Conservation (phyloP, 2,888 invertebrate genomes). For the Cenopis cana region DNA sequence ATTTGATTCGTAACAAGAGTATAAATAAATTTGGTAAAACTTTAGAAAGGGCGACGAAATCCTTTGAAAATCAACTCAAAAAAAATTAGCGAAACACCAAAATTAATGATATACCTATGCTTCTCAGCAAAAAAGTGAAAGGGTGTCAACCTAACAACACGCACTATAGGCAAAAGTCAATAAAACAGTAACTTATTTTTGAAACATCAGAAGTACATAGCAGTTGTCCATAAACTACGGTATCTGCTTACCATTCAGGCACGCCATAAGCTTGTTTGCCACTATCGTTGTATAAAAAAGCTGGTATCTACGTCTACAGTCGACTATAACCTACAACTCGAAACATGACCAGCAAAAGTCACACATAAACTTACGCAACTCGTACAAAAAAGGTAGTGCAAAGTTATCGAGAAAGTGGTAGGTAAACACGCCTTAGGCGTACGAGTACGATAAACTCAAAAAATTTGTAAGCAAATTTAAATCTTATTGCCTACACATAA, state of each 20-base stretch:
- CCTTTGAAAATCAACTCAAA: too few relatives aligned
- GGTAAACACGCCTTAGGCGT: constrained; percentile 32
- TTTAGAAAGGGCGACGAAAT: too few relatives aligned
- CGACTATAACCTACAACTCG: neutral
- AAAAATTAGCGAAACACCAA: neutral
- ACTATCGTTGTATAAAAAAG: too few relatives aligned
- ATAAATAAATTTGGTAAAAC: too few relatives aligned
- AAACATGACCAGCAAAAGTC: constrained; percentile 9
- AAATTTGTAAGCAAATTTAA: neutral
- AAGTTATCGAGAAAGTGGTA: constrained; percentile 39
- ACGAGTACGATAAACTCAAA: neutral
- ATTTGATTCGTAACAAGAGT: too few relatives aligned
- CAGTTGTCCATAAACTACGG: neutral
- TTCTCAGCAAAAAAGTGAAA: neutral
- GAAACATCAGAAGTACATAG: too few relatives aligned
- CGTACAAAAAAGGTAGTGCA: constrained; percentile 34
- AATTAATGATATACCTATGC: neutral
- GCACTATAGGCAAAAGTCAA: too few relatives aligned
- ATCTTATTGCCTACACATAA: neutral
- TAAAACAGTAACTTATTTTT: too few relatives aligned
- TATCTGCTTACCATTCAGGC: too few relatives aligned
- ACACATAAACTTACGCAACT: constrained; percentile 20
- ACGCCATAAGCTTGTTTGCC: too few relatives aligned
- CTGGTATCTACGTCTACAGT: too few relatives aligned
- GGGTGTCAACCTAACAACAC: too few relatives aligned